phyloP scores from a whole-genome alignment of 2,888 invertebrate species.

The Toxonevra muliebris region DNA sequence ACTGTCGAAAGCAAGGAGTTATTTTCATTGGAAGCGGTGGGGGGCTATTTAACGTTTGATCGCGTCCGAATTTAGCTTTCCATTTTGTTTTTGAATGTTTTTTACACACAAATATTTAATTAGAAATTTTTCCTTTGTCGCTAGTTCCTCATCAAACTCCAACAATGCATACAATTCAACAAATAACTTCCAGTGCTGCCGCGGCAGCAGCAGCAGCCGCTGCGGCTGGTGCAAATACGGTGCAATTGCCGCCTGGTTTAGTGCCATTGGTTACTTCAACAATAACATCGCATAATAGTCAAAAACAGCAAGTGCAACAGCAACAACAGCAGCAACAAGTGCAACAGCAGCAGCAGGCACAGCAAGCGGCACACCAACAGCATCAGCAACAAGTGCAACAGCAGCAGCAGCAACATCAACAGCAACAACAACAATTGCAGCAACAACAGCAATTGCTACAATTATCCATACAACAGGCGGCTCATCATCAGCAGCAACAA shows the following conservation, averaged over 20 bases:
- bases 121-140: conserved; percentile 12
- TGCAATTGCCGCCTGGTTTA: conserved; percentile 57
- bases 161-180: conserved; percentile 65
- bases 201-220: conserved; percentile 47
- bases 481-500: conserved; percentile 54
- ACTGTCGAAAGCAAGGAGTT: too few species aligned
- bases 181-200: conserved; percentile 61
- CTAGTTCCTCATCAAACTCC: conserved; percentile 61
- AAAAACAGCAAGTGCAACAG: conserved; percentile 53
- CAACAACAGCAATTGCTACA: conserved; percentile 53
- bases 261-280: conserved; percentile 63
- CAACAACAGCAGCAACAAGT: conserved; percentile 50
- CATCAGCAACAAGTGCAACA: conserved; percentile 49
- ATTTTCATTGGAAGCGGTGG: too few species aligned
- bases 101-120: not conserved
- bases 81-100: too few species aligned
- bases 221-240: conserved; percentile 53
- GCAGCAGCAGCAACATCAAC: conserved; percentile 57
- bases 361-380: conserved; percentile 52
- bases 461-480: conserved; percentile 52
- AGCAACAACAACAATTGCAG: conserved; percentile 45
- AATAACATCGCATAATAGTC: conserved; percentile 62
- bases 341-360: conserved; percentile 54
- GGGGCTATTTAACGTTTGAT: too few species aligned
- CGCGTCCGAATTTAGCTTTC: too few species aligned